phyloP scores from a whole-genome alignment of 2,113 vertebrate genomes.

The Amphilophus citrinellus region DNA sequence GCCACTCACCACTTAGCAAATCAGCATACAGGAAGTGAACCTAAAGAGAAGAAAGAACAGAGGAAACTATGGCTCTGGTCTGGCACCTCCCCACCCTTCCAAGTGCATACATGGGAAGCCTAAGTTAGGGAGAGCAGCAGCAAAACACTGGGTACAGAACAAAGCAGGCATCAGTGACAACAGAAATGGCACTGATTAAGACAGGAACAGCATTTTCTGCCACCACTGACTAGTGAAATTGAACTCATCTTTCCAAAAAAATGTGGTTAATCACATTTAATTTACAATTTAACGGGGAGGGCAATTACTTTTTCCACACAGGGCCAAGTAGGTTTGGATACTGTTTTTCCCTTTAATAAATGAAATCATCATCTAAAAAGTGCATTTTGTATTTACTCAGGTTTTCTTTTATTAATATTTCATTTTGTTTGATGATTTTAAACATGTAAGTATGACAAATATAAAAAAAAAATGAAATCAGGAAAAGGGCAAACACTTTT shows the following conservation, averaged over 20 bases:
- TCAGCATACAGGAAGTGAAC: conserved; percentile 81
- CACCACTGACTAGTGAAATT: neutral
- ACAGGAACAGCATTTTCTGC: neutral
- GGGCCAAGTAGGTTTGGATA: too few species aligned
- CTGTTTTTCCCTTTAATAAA: too few species aligned
- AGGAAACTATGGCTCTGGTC: neutral
- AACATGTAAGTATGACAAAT: too few species aligned
- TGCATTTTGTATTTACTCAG: too few species aligned
- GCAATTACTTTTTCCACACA: too few species aligned
- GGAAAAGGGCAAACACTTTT: neutral
- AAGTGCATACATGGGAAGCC: neutral
- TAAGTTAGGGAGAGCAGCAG: too few species aligned
- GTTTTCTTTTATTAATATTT: too few species aligned
- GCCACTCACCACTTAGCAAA: conserved; percentile 82
- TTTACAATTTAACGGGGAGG: neutral
- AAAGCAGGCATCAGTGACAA: neutral
- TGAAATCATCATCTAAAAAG: too few species aligned
- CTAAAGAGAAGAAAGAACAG: conserved; percentile 54
- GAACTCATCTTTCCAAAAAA: neutral
- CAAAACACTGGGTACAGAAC: neutral
- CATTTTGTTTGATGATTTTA: too few species aligned
- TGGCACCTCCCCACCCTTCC: neutral
- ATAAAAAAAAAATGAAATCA: too few species aligned
- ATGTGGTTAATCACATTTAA: neutral
- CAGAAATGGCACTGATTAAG: neutral